Percentiles rank a stretch among this genome's conserved stretches.
phyloP scores from a whole-genome alignment of 2,888 invertebrate species.

The Chrysotoxum bicinctum region DNA sequence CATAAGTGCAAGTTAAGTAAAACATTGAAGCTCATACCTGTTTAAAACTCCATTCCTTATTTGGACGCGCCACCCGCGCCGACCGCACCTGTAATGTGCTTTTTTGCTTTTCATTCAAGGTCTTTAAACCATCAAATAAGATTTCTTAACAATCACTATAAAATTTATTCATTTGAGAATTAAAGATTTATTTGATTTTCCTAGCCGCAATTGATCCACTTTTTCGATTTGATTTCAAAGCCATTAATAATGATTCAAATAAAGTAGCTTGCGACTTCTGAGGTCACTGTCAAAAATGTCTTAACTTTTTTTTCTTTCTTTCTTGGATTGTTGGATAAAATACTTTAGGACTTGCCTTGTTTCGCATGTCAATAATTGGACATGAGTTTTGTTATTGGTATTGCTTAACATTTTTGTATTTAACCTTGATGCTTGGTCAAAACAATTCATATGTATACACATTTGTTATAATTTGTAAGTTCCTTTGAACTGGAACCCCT shows the following conservation, averaged over 20 bases:
- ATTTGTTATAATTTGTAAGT: background rate
- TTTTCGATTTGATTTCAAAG: background rate
- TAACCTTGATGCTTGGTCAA: conserved; percentile 10
- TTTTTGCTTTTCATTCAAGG: conserved; percentile 5
- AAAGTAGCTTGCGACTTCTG: background rate
- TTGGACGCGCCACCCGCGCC: background rate
- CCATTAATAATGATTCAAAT: background rate
- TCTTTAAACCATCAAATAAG: background rate
- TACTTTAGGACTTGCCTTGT: background rate
- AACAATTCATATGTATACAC: background rate
- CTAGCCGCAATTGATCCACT: conserved; percentile 4
- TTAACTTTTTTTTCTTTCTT: background rate
- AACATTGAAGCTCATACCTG: background rate
- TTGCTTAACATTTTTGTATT: background rate
- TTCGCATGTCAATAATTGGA: conserved; percentile 19
- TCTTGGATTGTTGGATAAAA: background rate
- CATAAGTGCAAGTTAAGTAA: background rate
- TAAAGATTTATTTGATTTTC: background rate
- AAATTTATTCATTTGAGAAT: background rate
- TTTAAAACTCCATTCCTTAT: background rate
- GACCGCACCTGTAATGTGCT: background rate
- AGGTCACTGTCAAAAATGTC: conserved; percentile 28
- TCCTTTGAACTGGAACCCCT: conserved; percentile 4
- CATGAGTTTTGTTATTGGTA: background rate
- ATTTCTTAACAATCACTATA: conserved; percentile 27